These are phyloP conservation scores for Pocillopora verrucosa DNA, from an alignment of 64 coral and sea anemone genomes.

Conservation along the genomic window DNA sequence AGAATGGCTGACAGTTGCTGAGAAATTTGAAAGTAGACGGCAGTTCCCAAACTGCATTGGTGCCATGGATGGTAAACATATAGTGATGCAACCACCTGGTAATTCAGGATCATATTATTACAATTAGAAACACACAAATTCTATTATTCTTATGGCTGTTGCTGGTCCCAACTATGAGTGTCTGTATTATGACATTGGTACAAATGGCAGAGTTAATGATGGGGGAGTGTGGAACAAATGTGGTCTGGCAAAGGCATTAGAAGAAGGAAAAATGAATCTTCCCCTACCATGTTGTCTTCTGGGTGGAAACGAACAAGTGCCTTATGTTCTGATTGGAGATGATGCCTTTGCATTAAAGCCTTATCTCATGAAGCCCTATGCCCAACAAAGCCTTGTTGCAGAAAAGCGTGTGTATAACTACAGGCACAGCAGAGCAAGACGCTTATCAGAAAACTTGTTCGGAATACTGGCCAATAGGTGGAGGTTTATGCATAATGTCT, in stretches of 20 bases:
- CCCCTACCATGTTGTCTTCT: background rate
- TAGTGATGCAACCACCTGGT: background rate
- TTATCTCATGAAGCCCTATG: conserved; percentile 30
- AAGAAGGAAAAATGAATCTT: background rate
- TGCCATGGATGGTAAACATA: conserved; percentile 28
- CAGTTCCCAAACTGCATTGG: conserved; percentile 25
- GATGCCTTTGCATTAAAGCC: background rate
- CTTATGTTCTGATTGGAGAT: background rate
- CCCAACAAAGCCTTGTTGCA: background rate
- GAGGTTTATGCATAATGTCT: background rate
- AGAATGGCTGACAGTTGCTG: conserved; percentile 17
- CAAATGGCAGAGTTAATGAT: conserved; percentile 4
- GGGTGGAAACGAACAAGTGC: background rate
- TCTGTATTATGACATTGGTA: conserved; percentile 9
- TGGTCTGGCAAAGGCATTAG: conserved; percentile 5
- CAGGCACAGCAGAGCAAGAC: conserved; percentile 44
- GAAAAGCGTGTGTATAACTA: conserved; percentile 35
- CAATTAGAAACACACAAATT: conserved; percentile 15
- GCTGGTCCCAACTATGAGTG: conserved; percentile 14
- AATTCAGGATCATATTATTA: conserved; percentile 12
- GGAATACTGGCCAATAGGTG: conserved; percentile 22
- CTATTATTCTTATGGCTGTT: conserved; percentile 27
- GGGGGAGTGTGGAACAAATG: conserved; percentile 33
- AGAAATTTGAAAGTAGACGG: background rate
- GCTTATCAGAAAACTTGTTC: conserved; percentile 41